phyloP scores from a whole-genome alignment of 2,113 vertebrate species.

The Mixornis gularis region DNA sequence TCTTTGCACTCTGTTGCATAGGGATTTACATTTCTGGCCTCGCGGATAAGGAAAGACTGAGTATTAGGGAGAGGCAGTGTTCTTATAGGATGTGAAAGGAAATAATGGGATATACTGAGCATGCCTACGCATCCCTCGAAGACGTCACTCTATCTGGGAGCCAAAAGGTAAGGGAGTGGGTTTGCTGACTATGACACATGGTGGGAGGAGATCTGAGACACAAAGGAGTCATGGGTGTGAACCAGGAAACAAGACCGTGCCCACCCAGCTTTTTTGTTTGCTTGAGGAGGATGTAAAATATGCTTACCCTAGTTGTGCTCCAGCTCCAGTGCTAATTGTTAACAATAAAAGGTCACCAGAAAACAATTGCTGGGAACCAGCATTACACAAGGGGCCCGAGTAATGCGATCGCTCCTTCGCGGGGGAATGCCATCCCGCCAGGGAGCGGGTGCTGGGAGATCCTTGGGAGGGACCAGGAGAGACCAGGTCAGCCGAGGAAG shows the following conservation, averaged over 20 bases:
- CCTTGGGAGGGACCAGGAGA: neutral
- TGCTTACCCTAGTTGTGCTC: slow-evolving; percentile 50
- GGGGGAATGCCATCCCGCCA: slow-evolving; percentile 1
- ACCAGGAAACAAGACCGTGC: slow-evolving; percentile 59
- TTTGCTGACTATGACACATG: slow-evolving; percentile 59
- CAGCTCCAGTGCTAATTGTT: slow-evolving; percentile 36
- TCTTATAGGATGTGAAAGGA: slow-evolving; percentile 24
- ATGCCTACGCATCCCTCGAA: slow-evolving; percentile 39
- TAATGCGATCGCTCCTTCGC: neutral
- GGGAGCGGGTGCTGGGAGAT: neutral
- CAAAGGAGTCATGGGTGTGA: slow-evolving; percentile 65
- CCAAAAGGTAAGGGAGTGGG: slow-evolving; percentile 66
- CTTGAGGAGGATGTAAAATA: slow-evolving; percentile 65
- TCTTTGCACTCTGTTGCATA: neutral
- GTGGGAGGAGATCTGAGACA: slow-evolving; percentile 59
- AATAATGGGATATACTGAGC: slow-evolving; percentile 13
- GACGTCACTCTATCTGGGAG: slow-evolving; percentile 46
- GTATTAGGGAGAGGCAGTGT: slow-evolving; percentile 16
- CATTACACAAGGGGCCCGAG: slow-evolving; percentile 44
- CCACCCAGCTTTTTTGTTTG: slow-evolving; percentile 65
- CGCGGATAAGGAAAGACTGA: neutral
- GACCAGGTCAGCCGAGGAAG: slow-evolving; percentile 2
- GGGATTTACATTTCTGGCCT: slow-evolving; percentile 22
- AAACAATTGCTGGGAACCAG: slow-evolving; percentile 62
- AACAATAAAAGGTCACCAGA: slow-evolving; percentile 68